phyloP scores from a whole-genome alignment of 2,888 invertebrate genomes.

The Meiosimyza platycephala region DNA sequence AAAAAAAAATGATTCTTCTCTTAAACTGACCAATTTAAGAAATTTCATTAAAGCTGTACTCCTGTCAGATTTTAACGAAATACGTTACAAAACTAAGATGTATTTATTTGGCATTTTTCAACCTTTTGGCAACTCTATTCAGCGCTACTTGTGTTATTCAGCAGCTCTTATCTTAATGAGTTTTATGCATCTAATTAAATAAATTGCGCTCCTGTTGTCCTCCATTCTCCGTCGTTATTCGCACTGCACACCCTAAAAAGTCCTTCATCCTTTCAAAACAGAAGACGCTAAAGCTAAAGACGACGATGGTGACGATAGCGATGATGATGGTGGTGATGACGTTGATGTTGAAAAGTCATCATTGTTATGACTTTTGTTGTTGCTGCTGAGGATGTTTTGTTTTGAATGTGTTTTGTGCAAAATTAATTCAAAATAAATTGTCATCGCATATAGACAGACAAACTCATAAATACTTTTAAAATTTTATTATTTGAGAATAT shows the following conservation, averaged over 20 bases:
- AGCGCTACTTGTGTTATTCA: slow-evolving; percentile 30
- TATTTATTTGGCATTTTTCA: no score
- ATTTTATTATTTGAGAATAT: no score
- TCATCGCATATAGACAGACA: no score
- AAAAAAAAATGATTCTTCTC: no score
- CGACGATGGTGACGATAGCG: neutral
- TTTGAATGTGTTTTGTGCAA: neutral
- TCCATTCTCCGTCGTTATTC: slow-evolving; percentile 10
- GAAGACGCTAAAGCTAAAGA: neutral
- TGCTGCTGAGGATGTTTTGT: slow-evolving; percentile 8
- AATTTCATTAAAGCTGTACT: no score
- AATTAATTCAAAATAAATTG: slow-evolving; percentile 13
- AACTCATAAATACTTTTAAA: no score
- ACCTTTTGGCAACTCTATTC: neutral
- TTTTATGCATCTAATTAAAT: slow-evolving; percentile 66
- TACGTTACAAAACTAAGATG: no score
- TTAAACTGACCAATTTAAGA: no score
- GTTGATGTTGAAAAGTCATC: slow-evolving; percentile 1
- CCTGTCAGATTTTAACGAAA: no score
- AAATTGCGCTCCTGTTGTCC: slow-evolving; percentile 54
- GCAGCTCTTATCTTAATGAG: slow-evolving; percentile 65
- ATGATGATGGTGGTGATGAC: neutral
- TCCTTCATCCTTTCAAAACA: neutral
- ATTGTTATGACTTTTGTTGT: slow-evolving; percentile 3
- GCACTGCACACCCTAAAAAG: neutral